A percentile compares a stretch with the other conserved stretches of the same genome.
phyloP scores from a whole-genome alignment of 2,797 vertebrate species.

The Sebastolobus altivelis region DNA sequence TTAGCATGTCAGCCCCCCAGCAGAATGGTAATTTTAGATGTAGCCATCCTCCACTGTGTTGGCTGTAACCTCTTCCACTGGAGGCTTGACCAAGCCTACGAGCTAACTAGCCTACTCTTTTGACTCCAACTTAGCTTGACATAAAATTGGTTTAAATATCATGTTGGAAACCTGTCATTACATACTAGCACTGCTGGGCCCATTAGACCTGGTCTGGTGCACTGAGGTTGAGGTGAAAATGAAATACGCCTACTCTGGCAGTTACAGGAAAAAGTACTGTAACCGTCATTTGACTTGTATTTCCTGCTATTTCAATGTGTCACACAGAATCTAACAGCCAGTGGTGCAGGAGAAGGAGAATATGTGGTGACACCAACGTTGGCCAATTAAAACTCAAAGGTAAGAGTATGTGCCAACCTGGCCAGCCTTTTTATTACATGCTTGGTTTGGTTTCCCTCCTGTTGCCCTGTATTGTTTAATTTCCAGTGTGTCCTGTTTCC shows the following conservation, averaged over 20 bases:
- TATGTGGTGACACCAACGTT: constrained; percentile 43
- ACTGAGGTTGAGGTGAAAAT: constrained; percentile 11
- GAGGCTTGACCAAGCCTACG: constrained; percentile 19
- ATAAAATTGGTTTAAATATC: constrained; percentile 55
- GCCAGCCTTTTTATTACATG: constrained; percentile 27
- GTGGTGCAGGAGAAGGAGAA: constrained; percentile 13
- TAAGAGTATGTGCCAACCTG: constrained; percentile 32
- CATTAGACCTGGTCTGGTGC: constrained; percentile 26
- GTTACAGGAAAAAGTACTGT: constrained; percentile 37
- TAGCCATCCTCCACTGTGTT: constrained; percentile 40
- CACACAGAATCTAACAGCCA: constrained; percentile 34
- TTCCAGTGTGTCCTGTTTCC: constrained; percentile 51
- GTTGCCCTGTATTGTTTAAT: constrained; percentile 42
- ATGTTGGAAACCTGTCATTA: constrained; percentile 53
- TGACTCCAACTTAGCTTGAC: constrained; percentile 38
- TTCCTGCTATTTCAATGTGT: constrained; percentile 61
- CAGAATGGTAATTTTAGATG: constrained; percentile 56
- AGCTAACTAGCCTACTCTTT: constrained; percentile 9
- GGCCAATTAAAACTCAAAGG: constrained; percentile 50
- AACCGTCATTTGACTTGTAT: constrained; percentile 65
- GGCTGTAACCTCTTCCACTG: constrained; percentile 32
- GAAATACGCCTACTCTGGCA: constrained; percentile 14
- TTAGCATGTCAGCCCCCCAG: constrained; percentile 43
- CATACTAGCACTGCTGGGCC: background rate
- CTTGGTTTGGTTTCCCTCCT: constrained; percentile 34